Percentiles rank a stretch among this genome's conserved stretches.
phyloP scores from a whole-genome alignment of 64 coral and sea anemone genomes.

The Astreopora myriophthalma region DNA sequence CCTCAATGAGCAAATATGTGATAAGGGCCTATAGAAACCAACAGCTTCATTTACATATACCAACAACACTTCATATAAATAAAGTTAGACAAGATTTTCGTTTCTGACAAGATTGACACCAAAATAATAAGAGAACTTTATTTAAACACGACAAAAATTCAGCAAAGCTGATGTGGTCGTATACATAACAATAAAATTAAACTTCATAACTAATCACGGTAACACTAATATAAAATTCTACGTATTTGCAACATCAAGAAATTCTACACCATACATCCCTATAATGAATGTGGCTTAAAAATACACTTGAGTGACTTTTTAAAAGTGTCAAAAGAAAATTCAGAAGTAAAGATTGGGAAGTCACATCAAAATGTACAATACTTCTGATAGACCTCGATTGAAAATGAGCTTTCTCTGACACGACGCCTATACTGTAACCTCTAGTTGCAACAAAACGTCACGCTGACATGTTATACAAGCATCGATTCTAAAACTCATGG shows the following conservation, averaged over 20 bases:
- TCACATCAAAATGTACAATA: neutral
- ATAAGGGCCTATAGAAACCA: neutral
- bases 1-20: neutral
- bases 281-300: no score
- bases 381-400: neutral
- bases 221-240: no score
- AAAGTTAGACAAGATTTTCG: neutral
- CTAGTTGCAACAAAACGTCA: neutral
- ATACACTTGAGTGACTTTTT: no score
- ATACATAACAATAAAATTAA: no score
- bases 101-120: neutral
- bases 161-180: no score
- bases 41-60: slow-evolving; percentile 11
- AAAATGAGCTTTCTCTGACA: neutral
- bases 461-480: neutral
- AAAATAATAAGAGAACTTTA: neutral
- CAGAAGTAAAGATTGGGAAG: neutral
- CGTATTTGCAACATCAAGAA: no score
- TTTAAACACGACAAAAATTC: no score
- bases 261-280: no score
- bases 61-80: neutral
- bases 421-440: neutral
- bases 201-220: no score
- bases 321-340: no score
- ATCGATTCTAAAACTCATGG: neutral